A percentile compares a stretch with the other conserved stretches of the same genome.
Evolutionary conservation across 1,140 invertebrate genomes (phyloP).

Genomic region (Rhagoletis pomonella): DNA sequence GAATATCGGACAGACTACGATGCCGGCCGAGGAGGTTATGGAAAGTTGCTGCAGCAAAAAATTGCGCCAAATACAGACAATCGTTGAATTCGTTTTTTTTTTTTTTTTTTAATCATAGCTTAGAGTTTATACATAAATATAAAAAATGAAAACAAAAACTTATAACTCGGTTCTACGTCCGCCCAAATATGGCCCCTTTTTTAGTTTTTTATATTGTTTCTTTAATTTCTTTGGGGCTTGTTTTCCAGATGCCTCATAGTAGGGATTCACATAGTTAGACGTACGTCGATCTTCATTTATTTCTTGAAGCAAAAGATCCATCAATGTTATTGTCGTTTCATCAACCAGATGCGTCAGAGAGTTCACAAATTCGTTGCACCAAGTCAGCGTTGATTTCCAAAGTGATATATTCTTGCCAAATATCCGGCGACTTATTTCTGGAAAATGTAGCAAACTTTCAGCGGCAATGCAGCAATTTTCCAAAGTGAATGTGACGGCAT

Average conservation of each 20-base stretch:
- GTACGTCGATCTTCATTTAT: constrained; percentile 55
- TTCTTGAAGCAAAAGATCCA: constrained; percentile 53
- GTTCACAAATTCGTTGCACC: constrained; percentile 50
- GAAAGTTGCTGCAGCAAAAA: constrained; percentile 93
- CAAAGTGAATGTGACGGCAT: constrained; percentile 41
- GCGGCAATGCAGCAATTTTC: constrained; percentile 56
- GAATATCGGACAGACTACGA: constrained; percentile 99
- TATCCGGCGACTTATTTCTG: constrained; percentile 54
- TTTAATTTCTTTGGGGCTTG: constrained; percentile 48
- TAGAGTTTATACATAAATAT: constrained; percentile 54
- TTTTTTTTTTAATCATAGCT: constrained; percentile 23
- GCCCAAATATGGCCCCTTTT: constrained; percentile 54
- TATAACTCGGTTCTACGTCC: constrained; percentile 44
- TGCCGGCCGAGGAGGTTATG: constrained; percentile 96
- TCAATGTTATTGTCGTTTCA: constrained; percentile 39
- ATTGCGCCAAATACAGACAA: constrained; percentile 76
- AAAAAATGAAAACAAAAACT: constrained; percentile 5
- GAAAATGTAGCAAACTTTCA: constrained; percentile 56
- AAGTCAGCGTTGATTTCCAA: constrained; percentile 55
- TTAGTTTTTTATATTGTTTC: constrained; percentile 46
- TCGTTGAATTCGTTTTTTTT: constrained; percentile 19
- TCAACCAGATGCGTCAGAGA: constrained; percentile 50
- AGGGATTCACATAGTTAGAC: constrained; percentile 53
- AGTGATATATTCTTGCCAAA: constrained; percentile 29
- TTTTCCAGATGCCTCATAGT: background rate